A percentile compares a stretch with the other conserved stretches of the same genome.
Conservation (phyloP, 2,797 vertebrate species). For the Mus minutoides region DNA sequence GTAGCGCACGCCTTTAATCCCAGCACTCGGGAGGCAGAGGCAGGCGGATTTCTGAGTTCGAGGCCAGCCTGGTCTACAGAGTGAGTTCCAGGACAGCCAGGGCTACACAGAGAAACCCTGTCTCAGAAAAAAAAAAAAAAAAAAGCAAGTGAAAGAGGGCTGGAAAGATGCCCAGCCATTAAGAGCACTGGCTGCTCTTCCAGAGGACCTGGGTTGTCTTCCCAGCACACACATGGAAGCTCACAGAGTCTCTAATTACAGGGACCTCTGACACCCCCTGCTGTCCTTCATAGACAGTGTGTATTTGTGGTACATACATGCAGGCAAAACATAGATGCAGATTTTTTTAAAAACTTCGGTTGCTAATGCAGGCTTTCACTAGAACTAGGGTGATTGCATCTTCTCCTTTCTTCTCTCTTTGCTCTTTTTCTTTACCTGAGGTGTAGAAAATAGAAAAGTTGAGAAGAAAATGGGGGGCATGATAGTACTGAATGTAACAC, state of each 20-base stretch:
- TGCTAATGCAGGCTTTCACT: not conserved
- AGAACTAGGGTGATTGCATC: not conserved
- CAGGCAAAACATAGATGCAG: not conserved
- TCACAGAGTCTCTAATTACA: not conserved
- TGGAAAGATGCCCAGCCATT: not conserved
- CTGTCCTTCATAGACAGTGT: not conserved
- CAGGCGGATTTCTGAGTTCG: too few species aligned
- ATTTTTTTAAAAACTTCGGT: too few species aligned
- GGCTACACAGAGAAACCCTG: too few species aligned
- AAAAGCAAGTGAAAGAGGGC: not conserved
- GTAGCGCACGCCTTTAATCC: too few species aligned
- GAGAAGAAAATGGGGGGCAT: conserved; percentile 14
- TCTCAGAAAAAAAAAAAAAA: too few species aligned
- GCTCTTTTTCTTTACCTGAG: not conserved
- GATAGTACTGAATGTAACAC: not conserved
- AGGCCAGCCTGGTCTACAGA: too few species aligned
- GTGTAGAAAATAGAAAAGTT: not conserved
- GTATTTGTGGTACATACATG: not conserved
- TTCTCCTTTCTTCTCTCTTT: not conserved
- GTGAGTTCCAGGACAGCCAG: too few species aligned
- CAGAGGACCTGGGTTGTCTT: not conserved
- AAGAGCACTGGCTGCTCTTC: not conserved
- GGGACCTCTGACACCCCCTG: not conserved
- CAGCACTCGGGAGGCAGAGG: too few species aligned
- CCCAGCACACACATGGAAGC: not conserved